Conservation (phyloP, 2,113 vertebrate genomes). For the Centrocercus urophasianus region DNA sequence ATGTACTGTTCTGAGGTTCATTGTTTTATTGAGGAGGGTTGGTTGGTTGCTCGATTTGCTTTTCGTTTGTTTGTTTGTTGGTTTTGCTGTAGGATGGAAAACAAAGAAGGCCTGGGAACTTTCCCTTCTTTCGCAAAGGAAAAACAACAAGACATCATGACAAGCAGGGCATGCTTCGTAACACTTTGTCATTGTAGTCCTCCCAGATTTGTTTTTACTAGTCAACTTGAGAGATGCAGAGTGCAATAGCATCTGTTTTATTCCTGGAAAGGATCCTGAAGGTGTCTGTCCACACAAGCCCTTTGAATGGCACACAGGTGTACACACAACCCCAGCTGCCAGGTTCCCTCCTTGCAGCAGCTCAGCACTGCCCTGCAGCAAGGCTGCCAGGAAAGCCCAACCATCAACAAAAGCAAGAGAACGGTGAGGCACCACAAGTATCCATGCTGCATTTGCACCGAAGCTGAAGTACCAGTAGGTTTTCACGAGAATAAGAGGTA, state of each 20-base stretch:
- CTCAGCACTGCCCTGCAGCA: neutral
- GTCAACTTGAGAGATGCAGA: accelerated
- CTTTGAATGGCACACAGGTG: neutral
- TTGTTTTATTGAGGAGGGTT: neutral
- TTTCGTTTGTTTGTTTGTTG: neutral
- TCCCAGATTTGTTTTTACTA: neutral
- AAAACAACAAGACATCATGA: neutral
- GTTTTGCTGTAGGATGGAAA: neutral
- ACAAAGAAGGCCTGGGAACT: neutral
- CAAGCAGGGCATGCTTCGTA: neutral
- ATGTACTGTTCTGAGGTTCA: neutral
- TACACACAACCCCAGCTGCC: too few species aligned
- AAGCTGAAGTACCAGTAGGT: neutral
- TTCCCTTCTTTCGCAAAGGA: neutral
- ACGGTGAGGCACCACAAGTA: neutral
- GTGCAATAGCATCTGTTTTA: accelerated
- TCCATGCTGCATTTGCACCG: neutral
- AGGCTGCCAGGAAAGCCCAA: neutral
- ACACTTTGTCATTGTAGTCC: neutral
- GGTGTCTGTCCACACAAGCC: neutral
- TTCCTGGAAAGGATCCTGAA: neutral
- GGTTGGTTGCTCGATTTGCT: neutral
- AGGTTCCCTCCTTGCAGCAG: too few species aligned
- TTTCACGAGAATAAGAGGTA: neutral
- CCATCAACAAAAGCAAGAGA: too few species aligned